Evolutionary conservation across 2,888 invertebrate species (phyloP).

Genomic region (Prosapia bicincta): DNA sequence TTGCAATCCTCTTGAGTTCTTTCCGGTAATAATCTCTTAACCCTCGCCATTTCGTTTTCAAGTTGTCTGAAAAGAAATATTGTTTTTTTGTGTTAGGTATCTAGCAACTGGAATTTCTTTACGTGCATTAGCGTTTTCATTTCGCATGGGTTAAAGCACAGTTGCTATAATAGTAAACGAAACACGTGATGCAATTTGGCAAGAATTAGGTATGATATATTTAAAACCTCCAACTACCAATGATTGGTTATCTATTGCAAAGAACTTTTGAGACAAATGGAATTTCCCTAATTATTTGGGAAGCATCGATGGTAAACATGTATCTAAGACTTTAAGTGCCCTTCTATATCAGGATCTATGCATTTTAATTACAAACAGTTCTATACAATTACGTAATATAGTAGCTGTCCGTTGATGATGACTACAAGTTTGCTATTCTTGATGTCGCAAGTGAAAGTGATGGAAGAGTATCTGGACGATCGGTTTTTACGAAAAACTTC

Average conservation of each 20-base stretch:
- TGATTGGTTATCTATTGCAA: background rate
- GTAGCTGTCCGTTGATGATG: background rate
- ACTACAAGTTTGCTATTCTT: background rate
- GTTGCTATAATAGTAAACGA: background rate
- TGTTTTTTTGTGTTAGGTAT: background rate
- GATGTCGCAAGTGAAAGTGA: background rate
- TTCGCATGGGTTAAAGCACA: background rate
- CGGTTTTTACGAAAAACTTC: background rate
- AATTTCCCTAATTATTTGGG: too few relatives aligned
- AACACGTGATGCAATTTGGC: background rate
- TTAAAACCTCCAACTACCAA: background rate
- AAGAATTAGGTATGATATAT: background rate
- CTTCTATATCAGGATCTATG: background rate
- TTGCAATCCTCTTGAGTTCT: too few relatives aligned
- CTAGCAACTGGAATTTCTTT: background rate
- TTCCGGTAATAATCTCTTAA: too few relatives aligned
- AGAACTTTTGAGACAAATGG: background rate
- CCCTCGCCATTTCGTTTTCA: background rate
- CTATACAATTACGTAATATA: background rate
- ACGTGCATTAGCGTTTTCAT: background rate
- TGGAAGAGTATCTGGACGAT: background rate
- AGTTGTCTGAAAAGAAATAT: background rate
- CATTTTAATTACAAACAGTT: background rate
- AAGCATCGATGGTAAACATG: background rate
- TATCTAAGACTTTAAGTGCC: background rate